phyloP scores from a whole-genome alignment of 2,113 vertebrate species.

The Aegotheles bennettii region DNA sequence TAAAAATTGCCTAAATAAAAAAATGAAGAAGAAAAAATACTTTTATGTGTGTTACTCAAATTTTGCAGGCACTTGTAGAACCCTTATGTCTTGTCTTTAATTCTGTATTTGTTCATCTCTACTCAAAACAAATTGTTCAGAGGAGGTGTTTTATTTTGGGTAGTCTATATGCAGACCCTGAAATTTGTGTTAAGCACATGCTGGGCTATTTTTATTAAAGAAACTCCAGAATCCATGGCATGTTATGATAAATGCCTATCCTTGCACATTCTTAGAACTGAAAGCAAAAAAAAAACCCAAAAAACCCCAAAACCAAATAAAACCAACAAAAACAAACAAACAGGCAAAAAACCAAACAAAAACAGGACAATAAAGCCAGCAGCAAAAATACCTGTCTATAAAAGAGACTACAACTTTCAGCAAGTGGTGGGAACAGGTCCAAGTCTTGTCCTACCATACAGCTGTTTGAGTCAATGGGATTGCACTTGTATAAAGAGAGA shows the following conservation, averaged over 20 bases:
- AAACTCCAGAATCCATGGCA: constrained; percentile 26
- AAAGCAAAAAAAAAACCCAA: constrained; percentile 27
- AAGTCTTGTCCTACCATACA: background rate
- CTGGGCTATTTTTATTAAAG: constrained; percentile 57
- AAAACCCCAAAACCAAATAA: too few relatives aligned
- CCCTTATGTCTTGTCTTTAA: background rate
- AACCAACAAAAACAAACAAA: too few relatives aligned
- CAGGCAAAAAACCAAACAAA: too few relatives aligned
- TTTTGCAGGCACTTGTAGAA: background rate
- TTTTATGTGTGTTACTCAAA: background rate
- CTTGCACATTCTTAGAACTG: constrained; percentile 24
- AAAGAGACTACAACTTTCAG: background rate
- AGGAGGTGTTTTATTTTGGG: constrained; percentile 19
- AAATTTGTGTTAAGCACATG: constrained; percentile 24
- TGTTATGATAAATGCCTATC: constrained; percentile 36
- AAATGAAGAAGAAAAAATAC: background rate
- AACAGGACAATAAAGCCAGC: background rate
- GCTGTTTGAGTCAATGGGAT: background rate
- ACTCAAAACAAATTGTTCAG: background rate
- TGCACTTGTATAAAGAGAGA: background rate
- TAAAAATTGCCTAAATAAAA: background rate
- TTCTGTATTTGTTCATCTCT: background rate
- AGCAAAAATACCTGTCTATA: background rate
- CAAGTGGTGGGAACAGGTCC: constrained; percentile 4
- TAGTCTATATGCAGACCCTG: background rate